These are phyloP conservation scores for Dromiciops gliroides DNA, from an alignment of 2,113 vertebrate species.

Conservation along the genomic window DNA sequence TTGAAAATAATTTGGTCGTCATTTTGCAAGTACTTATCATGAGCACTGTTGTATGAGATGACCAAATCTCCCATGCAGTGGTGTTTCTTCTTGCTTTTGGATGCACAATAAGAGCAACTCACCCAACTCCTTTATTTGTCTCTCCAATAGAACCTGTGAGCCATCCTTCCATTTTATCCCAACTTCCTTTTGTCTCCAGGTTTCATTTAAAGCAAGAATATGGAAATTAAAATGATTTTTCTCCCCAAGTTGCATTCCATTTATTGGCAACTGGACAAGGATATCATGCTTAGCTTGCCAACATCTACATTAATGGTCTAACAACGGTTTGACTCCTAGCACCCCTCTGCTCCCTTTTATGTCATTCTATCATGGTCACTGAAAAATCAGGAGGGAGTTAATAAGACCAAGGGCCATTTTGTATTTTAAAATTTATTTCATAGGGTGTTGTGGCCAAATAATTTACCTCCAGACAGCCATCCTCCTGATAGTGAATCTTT, in stretches of 20 bases:
- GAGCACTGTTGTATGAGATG: not conserved
- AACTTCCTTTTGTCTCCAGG: not conserved
- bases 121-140: not conserved
- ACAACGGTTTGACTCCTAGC: not conserved
- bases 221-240: not conserved
- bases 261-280: not conserved
- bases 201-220: not conserved
- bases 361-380: not conserved
- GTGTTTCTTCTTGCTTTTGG: not conserved
- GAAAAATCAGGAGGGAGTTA: not conserved
- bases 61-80: not conserved
- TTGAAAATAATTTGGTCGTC: not conserved
- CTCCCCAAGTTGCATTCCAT: not conserved
- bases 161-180: not conserved
- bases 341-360: not conserved
- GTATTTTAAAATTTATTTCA: not conserved
- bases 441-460: not conserved
- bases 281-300: not conserved
- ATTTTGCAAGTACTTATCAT: not conserved
- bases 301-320: not conserved
- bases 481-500: not conserved
- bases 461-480: not conserved
- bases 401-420: not conserved
- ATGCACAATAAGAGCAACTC: not conserved
- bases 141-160: not conserved